Conservation (phyloP, 2,888 invertebrate species). For the Adela reaumurella region DNA sequence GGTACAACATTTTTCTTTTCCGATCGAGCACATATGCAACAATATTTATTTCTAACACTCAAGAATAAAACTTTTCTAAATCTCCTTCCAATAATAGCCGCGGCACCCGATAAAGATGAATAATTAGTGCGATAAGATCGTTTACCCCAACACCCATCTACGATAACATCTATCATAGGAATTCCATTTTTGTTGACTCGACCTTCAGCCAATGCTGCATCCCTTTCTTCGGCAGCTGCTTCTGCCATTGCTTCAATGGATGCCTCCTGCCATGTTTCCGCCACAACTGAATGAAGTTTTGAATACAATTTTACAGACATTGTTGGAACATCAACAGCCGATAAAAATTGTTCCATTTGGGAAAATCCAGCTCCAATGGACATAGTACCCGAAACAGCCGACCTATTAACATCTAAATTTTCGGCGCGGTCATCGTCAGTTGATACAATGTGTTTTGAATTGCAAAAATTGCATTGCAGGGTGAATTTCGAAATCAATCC, state of each 20-base stretch:
- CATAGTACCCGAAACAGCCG: slow-evolving; percentile 4
- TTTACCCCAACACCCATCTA: neutral
- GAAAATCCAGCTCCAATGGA: slow-evolving; percentile 6
- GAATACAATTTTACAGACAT: neutral
- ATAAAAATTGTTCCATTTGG: slow-evolving; percentile 6
- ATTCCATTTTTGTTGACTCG: neutral
- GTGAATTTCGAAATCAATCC: slow-evolving; percentile 2
- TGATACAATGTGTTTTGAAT: slow-evolving; percentile 1
- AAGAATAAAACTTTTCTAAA: slow-evolving; percentile 16
- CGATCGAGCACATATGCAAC: slow-evolving; percentile 15
- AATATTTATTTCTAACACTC: slow-evolving; percentile 21
- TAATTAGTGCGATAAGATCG: neutral
- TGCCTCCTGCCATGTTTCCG: neutral
- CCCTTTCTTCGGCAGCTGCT: slow-evolving; percentile 4
- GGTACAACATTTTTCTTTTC: neutral
- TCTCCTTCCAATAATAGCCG: slow-evolving; percentile 7
- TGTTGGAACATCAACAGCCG: slow-evolving; percentile 5
- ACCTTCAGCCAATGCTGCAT: slow-evolving; percentile 6
- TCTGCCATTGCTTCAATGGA: slow-evolving; percentile 3
- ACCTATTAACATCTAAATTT: slow-evolving; percentile 1
- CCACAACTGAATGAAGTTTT: neutral
- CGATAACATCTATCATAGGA: neutral
- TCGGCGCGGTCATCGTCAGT: too few relatives aligned
- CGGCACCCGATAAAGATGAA: neutral
- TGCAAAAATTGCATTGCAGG: neutral